Conservation (phyloP, 2,888 invertebrate species). For the Ferdinandea cuprea region DNA sequence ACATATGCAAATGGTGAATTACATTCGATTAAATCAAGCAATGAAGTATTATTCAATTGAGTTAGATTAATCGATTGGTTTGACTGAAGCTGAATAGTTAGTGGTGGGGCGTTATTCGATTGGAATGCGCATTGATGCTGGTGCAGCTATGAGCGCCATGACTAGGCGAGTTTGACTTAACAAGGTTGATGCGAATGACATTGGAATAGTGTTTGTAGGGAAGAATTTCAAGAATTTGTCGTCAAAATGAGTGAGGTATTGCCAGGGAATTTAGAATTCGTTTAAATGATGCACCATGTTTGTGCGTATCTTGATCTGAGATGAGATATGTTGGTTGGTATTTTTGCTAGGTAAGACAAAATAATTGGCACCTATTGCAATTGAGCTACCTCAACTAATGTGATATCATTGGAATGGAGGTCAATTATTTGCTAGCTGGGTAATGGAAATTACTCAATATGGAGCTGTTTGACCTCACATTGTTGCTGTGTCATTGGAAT, state of each 20-base stretch:
- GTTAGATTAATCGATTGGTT: slow-evolving; percentile 65
- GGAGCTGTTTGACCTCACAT: no score
- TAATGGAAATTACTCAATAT: no score
- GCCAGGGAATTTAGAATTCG: not conserved
- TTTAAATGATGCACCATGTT: not conserved
- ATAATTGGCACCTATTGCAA: no score
- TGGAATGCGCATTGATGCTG: slow-evolving; percentile 41
- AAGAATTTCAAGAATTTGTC: slow-evolving; percentile 30
- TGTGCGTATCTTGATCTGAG: not conserved
- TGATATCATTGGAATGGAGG: no score
- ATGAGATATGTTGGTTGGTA: no score
- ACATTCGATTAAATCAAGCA: slow-evolving; percentile 53
- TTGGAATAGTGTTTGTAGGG: not conserved
- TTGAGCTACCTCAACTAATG: no score
- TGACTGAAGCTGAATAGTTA: not conserved
- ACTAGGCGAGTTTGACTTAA: slow-evolving; percentile 25
- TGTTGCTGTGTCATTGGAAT: no score
- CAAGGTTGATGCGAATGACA: slow-evolving; percentile 28
- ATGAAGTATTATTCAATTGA: slow-evolving; percentile 68
- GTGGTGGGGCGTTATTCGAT: slow-evolving; percentile 3
- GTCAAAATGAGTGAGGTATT: not conserved
- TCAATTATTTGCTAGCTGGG: no score
- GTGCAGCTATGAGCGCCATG: no score
- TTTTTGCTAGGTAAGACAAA: no score
- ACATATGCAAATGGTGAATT: slow-evolving; percentile 64